Base-by-base conservation (phyloP, 2,113 vertebrate genomes). In the Forbesichthys papilliferus region DNA sequence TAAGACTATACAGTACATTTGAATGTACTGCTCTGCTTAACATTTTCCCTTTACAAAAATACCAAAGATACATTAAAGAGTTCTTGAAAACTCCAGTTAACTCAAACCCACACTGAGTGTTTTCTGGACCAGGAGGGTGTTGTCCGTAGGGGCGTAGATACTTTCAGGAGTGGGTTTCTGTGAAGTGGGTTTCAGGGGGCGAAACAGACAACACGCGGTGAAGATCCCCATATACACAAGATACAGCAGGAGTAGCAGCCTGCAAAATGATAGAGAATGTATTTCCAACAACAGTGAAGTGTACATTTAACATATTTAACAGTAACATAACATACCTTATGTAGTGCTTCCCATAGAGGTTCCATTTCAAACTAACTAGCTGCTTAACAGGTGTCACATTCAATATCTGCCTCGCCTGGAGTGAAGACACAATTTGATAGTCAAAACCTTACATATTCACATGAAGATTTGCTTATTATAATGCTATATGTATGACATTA, bases 281-380 rank as follows among this genome's bases (percentile, higher is more conserved):
- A 3, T 27, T 27, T 27, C 27, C 27, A 27, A 27, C 27, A 27
- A 27, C 27, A 27, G 27, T 27, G 27, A 27, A 27, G 1, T 27
- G 27, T 27, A 27, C 1, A 27, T 27, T 2, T 27, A 27, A 27
- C 27, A 27, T 27, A 27, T 27, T 27, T 27, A 3, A 27, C 27
- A 27, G 27, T 27, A 27, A 27, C 27, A 27, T 27, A 27, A 27
- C 27, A 27, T 27, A 94, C 93, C 93, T 96, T 89, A 99, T 98
- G 77, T 99, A 99, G 12, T 94, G 95, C 61, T 93, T 94, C 1
- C 94, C 98, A 3, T 96, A 98, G 46, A 93, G 90, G 79, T 93
- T 95, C 98, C 98, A 99, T 87, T 99, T 99, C 64, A 98, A 87
- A 82, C 85, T 95, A 73, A 98, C 94, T 71, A 99, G 91, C 86